Evolutionary conservation across 2,888 invertebrate species (phyloP).

Genomic region (Hoplodrina blanda): DNA sequence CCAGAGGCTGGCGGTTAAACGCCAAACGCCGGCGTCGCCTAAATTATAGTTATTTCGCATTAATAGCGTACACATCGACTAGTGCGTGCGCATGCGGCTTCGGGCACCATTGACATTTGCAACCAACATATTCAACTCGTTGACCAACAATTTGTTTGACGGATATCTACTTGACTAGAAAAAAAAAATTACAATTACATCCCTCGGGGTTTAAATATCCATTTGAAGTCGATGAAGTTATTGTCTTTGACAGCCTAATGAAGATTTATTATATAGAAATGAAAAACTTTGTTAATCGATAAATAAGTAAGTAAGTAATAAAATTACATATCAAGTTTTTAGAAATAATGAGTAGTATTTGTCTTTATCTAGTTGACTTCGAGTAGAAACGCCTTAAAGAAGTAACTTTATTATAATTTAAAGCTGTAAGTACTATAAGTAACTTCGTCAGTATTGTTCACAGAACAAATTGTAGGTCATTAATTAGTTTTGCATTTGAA

Average conservation of each 20-base stretch:
- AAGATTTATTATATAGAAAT: constrained; percentile 28
- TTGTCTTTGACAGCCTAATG: constrained; percentile 47
- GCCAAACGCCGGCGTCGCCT: constrained; percentile 81
- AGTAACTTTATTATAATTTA: constrained; percentile 30
- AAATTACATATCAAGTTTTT: constrained; percentile 40
- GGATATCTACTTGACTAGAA: constrained; percentile 62
- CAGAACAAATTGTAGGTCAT: constrained; percentile 31
- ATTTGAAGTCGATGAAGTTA: constrained; percentile 48
- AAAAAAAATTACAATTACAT: constrained; percentile 40
- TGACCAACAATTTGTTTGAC: constrained; percentile 64
- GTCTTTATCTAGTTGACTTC: constrained; percentile 48
- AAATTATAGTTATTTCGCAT: constrained; percentile 89
- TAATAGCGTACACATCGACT: constrained; percentile 84
- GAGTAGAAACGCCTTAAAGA: constrained; percentile 29
- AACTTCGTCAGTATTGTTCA: constrained; percentile 30
- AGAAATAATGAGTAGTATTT: constrained; percentile 30
- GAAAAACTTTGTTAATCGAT: constrained; percentile 48
- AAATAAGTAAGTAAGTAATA: constrained; percentile 51
- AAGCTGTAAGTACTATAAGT: constrained; percentile 2
- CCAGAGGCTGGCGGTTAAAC: constrained; percentile 82
- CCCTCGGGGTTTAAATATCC: constrained; percentile 35
- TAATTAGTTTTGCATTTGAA: constrained; percentile 37
- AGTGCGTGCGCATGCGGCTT: constrained; percentile 83
- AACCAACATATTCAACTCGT: constrained; percentile 67
- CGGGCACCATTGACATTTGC: constrained; percentile 82